These are phyloP conservation scores for Watsonalla binaria DNA, from an alignment of 2,888 invertebrate species.

Conservation along the genomic window DNA sequence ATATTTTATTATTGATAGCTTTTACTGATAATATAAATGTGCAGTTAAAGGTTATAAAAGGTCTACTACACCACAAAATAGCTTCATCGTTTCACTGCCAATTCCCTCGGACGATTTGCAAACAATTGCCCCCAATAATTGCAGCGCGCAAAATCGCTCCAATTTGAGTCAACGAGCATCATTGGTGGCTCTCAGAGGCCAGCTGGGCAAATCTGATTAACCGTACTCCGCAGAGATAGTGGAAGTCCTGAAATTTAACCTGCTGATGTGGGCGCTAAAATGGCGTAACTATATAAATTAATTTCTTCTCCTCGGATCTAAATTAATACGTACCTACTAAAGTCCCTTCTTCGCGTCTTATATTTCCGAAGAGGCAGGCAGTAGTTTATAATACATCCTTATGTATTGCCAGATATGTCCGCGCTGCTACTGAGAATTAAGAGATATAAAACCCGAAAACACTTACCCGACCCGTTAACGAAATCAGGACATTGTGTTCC, in stretches of 20 bases:
- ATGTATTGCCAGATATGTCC: too few relatives aligned
- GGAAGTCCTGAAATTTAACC: slow-evolving; percentile 4
- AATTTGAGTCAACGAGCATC: neutral
- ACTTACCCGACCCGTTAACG: too few relatives aligned
- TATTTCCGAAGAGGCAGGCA: too few relatives aligned
- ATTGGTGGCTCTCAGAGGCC: neutral
- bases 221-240: slow-evolving; percentile 10
- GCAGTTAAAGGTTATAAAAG: neutral
- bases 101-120: neutral
- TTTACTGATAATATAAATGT: too few relatives aligned
- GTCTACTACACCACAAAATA: neutral
- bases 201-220: slow-evolving; percentile 15
- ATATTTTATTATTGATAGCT: too few relatives aligned
- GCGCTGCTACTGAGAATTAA: too few relatives aligned
- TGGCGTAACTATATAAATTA: neutral
- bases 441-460: too few relatives aligned
- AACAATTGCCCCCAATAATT: neutral
- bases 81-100: neutral
- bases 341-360: too few relatives aligned
- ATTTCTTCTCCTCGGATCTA: too few relatives aligned
- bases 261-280: slow-evolving; percentile 1
- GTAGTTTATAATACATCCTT: too few relatives aligned
- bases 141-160: neutral
- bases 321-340: too few relatives aligned
- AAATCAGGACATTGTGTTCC: too few relatives aligned